Conservation (phyloP, 2,113 vertebrate species). For the Blennius ocellaris region DNA sequence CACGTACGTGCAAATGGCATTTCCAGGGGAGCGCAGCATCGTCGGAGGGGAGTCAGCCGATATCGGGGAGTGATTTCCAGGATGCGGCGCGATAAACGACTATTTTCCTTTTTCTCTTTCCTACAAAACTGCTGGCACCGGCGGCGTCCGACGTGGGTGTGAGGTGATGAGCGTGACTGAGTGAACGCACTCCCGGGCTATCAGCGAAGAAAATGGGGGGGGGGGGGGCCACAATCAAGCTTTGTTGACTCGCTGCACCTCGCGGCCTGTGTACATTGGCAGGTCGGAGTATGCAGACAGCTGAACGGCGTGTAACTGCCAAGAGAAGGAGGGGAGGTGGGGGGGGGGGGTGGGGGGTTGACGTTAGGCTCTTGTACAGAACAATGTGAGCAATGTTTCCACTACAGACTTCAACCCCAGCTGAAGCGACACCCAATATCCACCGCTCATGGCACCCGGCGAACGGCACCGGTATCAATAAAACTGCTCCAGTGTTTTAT, state of each 20-base stretch:
- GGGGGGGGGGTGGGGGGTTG: too few relatives aligned
- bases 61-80: constrained; percentile 45
- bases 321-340: constrained; percentile 25
- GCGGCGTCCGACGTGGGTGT: constrained; percentile 5
- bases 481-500: background rate
- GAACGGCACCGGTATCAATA: background rate
- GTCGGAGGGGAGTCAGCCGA: constrained; percentile 43
- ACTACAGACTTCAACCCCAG: constrained; percentile 28
- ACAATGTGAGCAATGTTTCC: constrained; percentile 14
- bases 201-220: constrained; percentile 32
- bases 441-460: background rate
- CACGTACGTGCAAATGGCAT: constrained; percentile 71
- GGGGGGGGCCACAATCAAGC: constrained; percentile 25
- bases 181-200: constrained; percentile 11
- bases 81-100: constrained; percentile 53
- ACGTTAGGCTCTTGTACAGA: constrained; percentile 8
- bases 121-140: constrained; percentile 14
- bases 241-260: constrained; percentile 41
- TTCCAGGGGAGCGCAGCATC: constrained; percentile 70
- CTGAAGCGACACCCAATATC: background rate
- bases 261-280: constrained; percentile 52
- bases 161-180: constrained; percentile 19
- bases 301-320: constrained; percentile 25
- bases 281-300: constrained; percentile 44
- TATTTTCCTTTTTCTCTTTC: constrained; percentile 16